Conservation (phyloP, 2,797 vertebrate genomes). For the Phylloscopus collybita region DNA sequence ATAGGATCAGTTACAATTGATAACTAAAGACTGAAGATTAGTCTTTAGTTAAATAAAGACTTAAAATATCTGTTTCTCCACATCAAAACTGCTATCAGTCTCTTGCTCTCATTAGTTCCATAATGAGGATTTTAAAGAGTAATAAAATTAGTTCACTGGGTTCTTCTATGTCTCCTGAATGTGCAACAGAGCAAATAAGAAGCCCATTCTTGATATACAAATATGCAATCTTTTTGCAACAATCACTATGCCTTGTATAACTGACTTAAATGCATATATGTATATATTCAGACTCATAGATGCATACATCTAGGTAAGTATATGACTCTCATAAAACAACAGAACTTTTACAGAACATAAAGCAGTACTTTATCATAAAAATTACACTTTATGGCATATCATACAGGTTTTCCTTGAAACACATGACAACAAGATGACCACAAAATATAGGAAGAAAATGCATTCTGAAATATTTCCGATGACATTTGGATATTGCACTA, state of each 20-base stretch:
- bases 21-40: neutral
- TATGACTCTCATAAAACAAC: neutral
- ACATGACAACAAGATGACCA: neutral
- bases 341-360: neutral
- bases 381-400: neutral
- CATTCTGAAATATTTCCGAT: slow-evolving; percentile 12
- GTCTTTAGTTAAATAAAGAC: too few species aligned
- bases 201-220: neutral
- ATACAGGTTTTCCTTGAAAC: neutral
- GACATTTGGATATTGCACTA: neutral
- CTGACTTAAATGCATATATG: neutral
- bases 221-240: neutral
- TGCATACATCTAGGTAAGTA: neutral
- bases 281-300: neutral
- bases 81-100: neutral
- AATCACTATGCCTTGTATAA: neutral
- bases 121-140: neutral
- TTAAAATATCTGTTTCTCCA: neutral
- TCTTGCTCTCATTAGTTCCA: neutral
- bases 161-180: neutral
- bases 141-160: neutral
- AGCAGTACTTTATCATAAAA: neutral
- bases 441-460: slow-evolving; percentile 36
- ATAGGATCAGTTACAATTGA: neutral
- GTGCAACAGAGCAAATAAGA: neutral